Percentiles rank a stretch among this genome's conserved stretches.
phyloP scores from a whole-genome alignment of 64 coral and sea anemone species.

The Platygyra sinensis region DNA sequence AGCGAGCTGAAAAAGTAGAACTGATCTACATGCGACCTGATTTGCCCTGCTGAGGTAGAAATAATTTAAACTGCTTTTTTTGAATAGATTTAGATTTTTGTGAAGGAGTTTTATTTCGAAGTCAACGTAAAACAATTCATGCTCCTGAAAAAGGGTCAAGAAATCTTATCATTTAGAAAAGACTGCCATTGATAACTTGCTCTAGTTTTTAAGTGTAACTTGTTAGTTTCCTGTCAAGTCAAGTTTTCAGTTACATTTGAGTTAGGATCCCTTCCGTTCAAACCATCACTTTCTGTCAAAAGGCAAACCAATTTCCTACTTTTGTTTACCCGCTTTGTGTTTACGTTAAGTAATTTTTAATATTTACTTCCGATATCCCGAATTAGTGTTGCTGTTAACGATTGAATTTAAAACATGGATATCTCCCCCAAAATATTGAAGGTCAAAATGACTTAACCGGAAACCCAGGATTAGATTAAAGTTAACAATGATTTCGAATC shows the following conservation, averaged over 20 bases:
- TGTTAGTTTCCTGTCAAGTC: not conserved
- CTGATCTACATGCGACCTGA: too few relatives aligned
- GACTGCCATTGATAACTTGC: not conserved
- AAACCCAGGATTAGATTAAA: not conserved
- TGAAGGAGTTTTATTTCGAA: too few relatives aligned
- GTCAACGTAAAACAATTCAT: not conserved
- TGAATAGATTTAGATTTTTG: too few relatives aligned
- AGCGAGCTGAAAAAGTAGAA: not conserved
- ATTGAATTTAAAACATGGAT: not conserved
- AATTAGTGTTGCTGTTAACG: conserved; percentile 1
- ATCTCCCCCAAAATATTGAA: not conserved
- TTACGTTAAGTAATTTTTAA: not conserved
- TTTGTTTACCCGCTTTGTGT: not conserved
- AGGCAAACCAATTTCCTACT: conserved; percentile 23
- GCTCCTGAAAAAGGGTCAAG: not conserved
- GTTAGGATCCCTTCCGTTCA: not conserved
- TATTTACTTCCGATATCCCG: conserved; percentile 20
- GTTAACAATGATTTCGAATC: not conserved
- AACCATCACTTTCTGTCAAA: conserved; percentile 1
- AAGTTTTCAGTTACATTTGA: not conserved
- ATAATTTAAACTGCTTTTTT: too few relatives aligned
- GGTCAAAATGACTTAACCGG: too few relatives aligned
- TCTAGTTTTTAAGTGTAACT: not conserved
- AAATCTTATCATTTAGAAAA: not conserved
- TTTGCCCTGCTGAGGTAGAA: too few relatives aligned